Conservation (phyloP, 1,140 invertebrate genomes). For the Rhagoletis pomonella region DNA sequence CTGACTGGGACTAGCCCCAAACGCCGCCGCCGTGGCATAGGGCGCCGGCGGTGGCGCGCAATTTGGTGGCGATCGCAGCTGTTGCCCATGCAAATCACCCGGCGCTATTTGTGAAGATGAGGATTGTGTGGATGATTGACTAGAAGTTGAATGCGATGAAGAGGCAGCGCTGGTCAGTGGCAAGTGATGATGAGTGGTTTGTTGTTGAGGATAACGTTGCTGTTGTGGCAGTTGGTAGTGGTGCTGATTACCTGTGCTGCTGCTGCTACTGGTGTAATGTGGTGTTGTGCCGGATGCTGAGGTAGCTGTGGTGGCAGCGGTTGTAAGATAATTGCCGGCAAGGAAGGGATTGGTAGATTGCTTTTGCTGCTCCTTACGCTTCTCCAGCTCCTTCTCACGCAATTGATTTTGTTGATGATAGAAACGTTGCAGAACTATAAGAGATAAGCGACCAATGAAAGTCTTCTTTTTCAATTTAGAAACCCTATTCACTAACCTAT, state of each 20-base stretch:
- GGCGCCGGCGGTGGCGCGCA: slow-evolving; percentile 45
- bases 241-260: slow-evolving; percentile 47
- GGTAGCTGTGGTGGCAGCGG: background rate
- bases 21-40: slow-evolving; percentile 59
- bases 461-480: too few species aligned
- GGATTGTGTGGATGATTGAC: slow-evolving; percentile 72
- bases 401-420: slow-evolving; percentile 75
- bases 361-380: slow-evolving; percentile 52
- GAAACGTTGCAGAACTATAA: slow-evolving; percentile 74
- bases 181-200: background rate
- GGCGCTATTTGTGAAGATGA: slow-evolving; percentile 67
- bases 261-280: slow-evolving; percentile 60
- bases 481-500: slow-evolving; percentile 62
- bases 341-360: slow-evolving; percentile 55
- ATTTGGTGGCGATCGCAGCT: slow-evolving; percentile 47
- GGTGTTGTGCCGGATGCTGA: background rate
- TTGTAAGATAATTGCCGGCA: slow-evolving; percentile 49
- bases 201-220: slow-evolving; percentile 59
- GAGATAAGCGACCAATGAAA: background rate
- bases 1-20: slow-evolving; percentile 51
- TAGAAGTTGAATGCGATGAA: slow-evolving; percentile 69
- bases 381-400: slow-evolving; percentile 69
- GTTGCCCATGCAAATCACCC: slow-evolving; percentile 53
- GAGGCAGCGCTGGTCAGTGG: slow-evolving; percentile 35
- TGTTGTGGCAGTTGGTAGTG: slow-evolving; percentile 49